Evolutionary conservation across 2,888 invertebrate genomes (phyloP).

Genomic region (Agrotis clavis): DNA sequence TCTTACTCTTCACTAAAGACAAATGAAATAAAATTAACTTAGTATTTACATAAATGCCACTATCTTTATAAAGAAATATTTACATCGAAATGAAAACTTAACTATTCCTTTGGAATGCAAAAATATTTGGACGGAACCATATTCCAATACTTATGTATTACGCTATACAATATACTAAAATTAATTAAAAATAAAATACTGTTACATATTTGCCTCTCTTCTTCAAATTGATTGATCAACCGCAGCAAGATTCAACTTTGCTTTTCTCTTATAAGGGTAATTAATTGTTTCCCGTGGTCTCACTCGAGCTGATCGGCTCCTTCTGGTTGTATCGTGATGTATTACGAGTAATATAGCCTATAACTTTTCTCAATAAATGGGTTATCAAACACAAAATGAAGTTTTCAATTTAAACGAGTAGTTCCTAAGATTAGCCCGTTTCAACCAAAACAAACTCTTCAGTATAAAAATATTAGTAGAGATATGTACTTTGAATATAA

Average conservation of each 20-base stretch:
- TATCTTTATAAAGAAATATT: slow-evolving; percentile 55
- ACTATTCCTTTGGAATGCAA: slow-evolving; percentile 89
- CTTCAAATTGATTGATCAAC: slow-evolving; percentile 10
- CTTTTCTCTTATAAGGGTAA: neutral
- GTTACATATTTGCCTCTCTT: slow-evolving; percentile 51
- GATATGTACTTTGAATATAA: no score
- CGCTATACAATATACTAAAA: slow-evolving; percentile 51
- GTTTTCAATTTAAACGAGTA: no score
- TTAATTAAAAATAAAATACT: slow-evolving; percentile 70
- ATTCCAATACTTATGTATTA: slow-evolving; percentile 69
- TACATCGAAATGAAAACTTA: slow-evolving; percentile 64
- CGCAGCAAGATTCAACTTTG: neutral
- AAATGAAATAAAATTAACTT: slow-evolving; percentile 48
- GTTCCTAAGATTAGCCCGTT: no score
- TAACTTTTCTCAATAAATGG: no score
- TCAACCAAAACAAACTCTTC: no score
- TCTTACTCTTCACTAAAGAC: slow-evolving; percentile 43
- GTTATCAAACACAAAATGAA: no score
- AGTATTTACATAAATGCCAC: slow-evolving; percentile 67
- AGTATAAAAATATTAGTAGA: no score
- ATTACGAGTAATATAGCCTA: no score
- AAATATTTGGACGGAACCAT: slow-evolving; percentile 87
- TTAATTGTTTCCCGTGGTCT: no score
- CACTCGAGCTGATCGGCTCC: no score
- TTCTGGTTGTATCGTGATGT: no score